Evolutionary conservation across 2,113 vertebrate species (phyloP).

Genomic region (Notechis scutatus): DNA sequence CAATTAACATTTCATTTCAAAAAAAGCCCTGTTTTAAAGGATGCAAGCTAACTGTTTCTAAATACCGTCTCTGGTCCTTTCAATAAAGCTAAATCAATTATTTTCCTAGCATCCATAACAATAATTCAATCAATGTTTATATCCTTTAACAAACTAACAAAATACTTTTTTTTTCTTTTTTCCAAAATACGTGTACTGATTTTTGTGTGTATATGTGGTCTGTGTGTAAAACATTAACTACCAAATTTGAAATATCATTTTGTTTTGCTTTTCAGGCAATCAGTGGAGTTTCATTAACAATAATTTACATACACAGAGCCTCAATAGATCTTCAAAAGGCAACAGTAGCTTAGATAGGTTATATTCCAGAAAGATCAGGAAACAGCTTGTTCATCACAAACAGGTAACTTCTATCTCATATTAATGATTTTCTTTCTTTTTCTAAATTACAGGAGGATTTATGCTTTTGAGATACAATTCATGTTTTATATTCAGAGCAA

Average conservation of each 20-base stretch:
- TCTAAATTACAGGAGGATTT: neutral
- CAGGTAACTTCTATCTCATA: slow-evolving; percentile 82
- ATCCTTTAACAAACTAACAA: neutral
- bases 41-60: neutral
- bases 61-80: neutral
- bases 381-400: slow-evolving; percentile 97
- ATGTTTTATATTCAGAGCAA: neutral
- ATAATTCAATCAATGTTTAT: neutral
- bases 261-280: slow-evolving; percentile 75
- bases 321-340: slow-evolving; percentile 88
- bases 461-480: neutral
- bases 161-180: neutral
- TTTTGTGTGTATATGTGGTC: neutral
- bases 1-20: neutral
- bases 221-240: neutral
- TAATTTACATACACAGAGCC: slow-evolving; percentile 90
- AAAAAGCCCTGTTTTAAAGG: neutral
- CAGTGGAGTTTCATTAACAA: slow-evolving; percentile 99
- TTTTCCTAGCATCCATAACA: neutral
- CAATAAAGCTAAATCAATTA: neutral
- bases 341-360: slow-evolving; percentile 93
- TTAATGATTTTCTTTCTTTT: slow-evolving; percentile 16
- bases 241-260: neutral
- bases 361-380: slow-evolving; percentile 97
- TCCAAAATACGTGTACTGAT: neutral